A percentile compares a stretch with the other conserved stretches of the same genome.
Evolutionary conservation across 2,888 invertebrate genomes (phyloP).

Genomic region (Andrena flavipes): DNA sequence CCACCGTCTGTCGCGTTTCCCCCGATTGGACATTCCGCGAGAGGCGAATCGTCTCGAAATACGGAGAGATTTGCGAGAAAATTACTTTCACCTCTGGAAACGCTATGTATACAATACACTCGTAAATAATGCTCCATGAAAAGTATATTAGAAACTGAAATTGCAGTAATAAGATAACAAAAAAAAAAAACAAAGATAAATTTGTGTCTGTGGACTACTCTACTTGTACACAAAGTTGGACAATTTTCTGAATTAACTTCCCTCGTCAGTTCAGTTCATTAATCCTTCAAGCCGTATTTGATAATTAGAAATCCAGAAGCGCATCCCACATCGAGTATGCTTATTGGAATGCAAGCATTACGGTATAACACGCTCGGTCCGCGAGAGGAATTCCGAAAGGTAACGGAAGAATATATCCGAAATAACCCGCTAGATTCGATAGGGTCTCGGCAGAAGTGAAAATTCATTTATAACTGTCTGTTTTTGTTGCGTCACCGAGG

Average conservation of each 20-base stretch:
- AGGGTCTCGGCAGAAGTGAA: slow-evolving; percentile 4
- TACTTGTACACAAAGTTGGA: too few relatives aligned
- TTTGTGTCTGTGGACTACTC: background rate
- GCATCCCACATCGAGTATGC: background rate
- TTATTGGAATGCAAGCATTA: background rate
- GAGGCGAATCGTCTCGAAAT: slow-evolving; percentile 69
- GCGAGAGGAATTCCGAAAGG: slow-evolving; percentile 71
- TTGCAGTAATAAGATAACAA: background rate
- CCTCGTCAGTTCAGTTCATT: too few relatives aligned
- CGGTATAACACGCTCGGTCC: background rate
- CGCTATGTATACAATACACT: background rate
- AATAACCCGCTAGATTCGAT: slow-evolving; percentile 37
- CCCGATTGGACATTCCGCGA: slow-evolving; percentile 58
- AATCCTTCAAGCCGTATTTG: too few relatives aligned
- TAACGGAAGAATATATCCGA: slow-evolving; percentile 71
- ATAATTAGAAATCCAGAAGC: background rate
- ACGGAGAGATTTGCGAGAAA: slow-evolving; percentile 48
- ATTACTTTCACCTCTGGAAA: slow-evolving; percentile 14
- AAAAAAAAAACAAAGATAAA: background rate
- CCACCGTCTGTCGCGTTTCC: slow-evolving; percentile 36
- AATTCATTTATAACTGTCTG: slow-evolving; percentile 60
- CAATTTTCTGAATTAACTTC: too few relatives aligned
- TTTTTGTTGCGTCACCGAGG: slow-evolving; percentile 50
- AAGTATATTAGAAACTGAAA: background rate
- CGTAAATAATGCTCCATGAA: background rate